phyloP scores from a whole-genome alignment of 2,797 vertebrate genomes.

The Halcyon leucocephala region DNA sequence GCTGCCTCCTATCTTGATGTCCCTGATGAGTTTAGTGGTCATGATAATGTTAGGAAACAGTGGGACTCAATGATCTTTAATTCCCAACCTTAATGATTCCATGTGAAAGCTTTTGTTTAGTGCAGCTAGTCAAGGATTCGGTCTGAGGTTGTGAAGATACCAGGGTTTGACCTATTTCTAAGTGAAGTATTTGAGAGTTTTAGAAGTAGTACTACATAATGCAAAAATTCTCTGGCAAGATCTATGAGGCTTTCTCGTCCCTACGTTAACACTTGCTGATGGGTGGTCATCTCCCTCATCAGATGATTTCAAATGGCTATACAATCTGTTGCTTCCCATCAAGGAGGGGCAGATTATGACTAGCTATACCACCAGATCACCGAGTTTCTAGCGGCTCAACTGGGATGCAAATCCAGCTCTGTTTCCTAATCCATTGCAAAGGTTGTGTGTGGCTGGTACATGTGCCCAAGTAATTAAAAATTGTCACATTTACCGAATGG shows the following conservation, averaged over 20 bases:
- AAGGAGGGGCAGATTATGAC: neutral
- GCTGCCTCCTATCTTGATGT: too few species aligned
- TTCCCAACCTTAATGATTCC: too few species aligned
- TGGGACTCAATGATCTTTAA: too few species aligned
- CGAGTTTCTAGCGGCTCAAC: neutral
- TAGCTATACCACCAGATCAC: neutral
- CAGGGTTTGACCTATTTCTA: neutral
- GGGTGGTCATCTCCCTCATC: neutral
- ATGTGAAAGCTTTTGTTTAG: neutral
- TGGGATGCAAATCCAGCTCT: neutral
- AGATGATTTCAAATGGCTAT: neutral
- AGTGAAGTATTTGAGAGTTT: neutral
- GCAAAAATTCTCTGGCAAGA: neutral
- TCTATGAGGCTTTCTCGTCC: neutral
- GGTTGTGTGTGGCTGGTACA: neutral
- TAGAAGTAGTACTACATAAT: rapidly evolving
- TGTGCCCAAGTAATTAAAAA: neutral
- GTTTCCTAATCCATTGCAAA: neutral
- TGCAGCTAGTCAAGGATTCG: neutral
- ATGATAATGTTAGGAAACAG: too few species aligned
- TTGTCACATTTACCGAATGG: neutral
- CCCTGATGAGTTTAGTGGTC: too few species aligned
- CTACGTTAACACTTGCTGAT: rapidly evolving
- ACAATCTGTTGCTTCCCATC: neutral
- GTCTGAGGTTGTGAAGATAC: neutral